These are phyloP conservation scores for Mesodorylaimus sp. DNA, from an alignment of 2,888 invertebrate genomes.

Conservation along the genomic window DNA sequence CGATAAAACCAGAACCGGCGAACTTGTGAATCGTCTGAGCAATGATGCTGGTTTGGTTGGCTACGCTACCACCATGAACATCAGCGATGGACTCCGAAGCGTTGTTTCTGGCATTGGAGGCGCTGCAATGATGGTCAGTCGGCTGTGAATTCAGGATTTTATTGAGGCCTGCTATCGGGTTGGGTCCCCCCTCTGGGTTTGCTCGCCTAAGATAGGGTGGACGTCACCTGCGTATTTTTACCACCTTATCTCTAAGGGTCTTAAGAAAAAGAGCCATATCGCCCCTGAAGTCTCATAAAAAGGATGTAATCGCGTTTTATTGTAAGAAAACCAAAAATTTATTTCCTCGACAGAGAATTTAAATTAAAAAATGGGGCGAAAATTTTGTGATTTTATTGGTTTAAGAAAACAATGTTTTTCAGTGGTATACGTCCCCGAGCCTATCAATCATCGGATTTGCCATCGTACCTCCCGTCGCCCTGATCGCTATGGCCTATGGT, in stretches of 20 bases:
- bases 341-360: slow-evolving; percentile 1
- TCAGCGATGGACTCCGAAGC: slow-evolving; percentile 79
- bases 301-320: not conserved
- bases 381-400: no score
- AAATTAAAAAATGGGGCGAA: slow-evolving; percentile 12
- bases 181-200: no score
- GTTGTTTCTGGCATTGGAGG: slow-evolving; percentile 66
- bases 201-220: no score
- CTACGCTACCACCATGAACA: slow-evolving; percentile 70
- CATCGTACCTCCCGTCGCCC: slow-evolving; percentile 74
- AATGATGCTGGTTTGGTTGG: slow-evolving; percentile 80
- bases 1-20: slow-evolving; percentile 37
- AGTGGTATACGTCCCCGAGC: slow-evolving; percentile 77
- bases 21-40: slow-evolving; percentile 70
- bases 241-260: no score
- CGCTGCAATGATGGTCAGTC: slow-evolving; percentile 90
- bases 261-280: no score
- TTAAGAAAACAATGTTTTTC: no score
- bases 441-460: slow-evolving; percentile 64
- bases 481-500: slow-evolving; percentile 47
- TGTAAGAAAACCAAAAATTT: not conserved
- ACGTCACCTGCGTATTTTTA: no score
- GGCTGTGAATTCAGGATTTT: no score
- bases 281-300: not conserved
- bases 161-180: no score